phyloP scores from a whole-genome alignment of 2,113 vertebrate genomes.

The Emydocephalus ijimae region DNA sequence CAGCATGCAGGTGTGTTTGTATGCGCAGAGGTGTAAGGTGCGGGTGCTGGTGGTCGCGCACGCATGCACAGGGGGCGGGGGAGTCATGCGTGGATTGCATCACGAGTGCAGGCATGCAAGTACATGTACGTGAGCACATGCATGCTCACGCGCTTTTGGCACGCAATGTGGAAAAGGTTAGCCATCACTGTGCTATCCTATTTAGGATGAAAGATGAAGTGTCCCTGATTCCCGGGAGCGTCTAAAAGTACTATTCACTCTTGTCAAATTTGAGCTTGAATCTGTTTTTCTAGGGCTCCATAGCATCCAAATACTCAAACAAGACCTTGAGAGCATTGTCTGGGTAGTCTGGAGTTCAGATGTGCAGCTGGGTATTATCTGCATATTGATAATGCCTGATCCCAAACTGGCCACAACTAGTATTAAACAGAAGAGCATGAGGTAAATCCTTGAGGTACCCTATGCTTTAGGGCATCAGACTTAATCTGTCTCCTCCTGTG shows the following conservation, averaged over 20 bases:
- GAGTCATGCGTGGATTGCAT: too few relatives aligned
- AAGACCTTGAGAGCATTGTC: background rate
- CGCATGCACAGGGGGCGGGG: too few relatives aligned
- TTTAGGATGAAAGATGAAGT: background rate
- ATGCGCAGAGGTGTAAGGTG: too few relatives aligned
- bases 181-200: background rate
- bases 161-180: too few relatives aligned
- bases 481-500: background rate
- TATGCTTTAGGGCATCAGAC: background rate
- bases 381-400: background rate
- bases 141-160: too few relatives aligned
- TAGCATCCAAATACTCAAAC: background rate
- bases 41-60: accelerated
- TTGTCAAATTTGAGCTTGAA: background rate
- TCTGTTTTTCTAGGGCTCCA: background rate
- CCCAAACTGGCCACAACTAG: background rate
- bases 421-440: background rate
- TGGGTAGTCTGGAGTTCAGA: background rate
- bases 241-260: background rate
- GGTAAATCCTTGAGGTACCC: background rate
- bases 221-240: background rate
- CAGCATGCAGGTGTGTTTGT: too few relatives aligned
- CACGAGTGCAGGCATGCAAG: too few relatives aligned
- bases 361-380: background rate
- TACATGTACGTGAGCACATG: too few relatives aligned